These are phyloP conservation scores for Drosophila neotestacea DNA, from an alignment of 2,888 invertebrate species.

Conservation along the genomic window DNA sequence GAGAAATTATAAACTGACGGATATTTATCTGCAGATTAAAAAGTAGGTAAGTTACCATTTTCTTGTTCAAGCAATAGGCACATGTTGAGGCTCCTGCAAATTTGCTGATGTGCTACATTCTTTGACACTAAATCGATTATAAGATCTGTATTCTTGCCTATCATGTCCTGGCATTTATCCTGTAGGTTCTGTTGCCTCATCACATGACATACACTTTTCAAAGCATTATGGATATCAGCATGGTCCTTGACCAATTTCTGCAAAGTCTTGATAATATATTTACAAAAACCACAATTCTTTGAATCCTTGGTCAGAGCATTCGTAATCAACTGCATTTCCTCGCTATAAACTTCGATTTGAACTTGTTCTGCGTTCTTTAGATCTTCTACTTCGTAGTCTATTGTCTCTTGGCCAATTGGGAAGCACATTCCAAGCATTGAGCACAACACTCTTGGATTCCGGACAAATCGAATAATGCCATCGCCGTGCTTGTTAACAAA, in stretches of 20 bases:
- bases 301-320: neutral
- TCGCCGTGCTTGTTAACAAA: conserved; percentile 23
- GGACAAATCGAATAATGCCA: conserved; percentile 15
- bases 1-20: neutral
- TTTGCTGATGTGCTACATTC: conserved; percentile 8
- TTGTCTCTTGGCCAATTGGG: neutral
- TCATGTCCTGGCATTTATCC: conserved; percentile 13
- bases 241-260: neutral
- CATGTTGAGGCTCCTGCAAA: conserved; percentile 18
- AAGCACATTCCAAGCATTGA: conserved; percentile 29
- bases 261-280: conserved; percentile 1
- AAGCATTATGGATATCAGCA: neutral
- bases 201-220: neutral
- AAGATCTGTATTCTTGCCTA: neutral
- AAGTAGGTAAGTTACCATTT: conserved; percentile 2
- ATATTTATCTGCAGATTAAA: neutral
- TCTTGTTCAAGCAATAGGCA: conserved; percentile 4
- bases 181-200: neutral
- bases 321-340: neutral
- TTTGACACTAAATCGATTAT: conserved; percentile 12
- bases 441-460: conserved; percentile 24
- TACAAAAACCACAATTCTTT: conserved; percentile 12
- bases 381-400: neutral
- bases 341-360: neutral
- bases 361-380: no score